Evolutionary conservation across 1,140 invertebrate species (phyloP).

Genomic region (Xylocopa sonorina): DNA sequence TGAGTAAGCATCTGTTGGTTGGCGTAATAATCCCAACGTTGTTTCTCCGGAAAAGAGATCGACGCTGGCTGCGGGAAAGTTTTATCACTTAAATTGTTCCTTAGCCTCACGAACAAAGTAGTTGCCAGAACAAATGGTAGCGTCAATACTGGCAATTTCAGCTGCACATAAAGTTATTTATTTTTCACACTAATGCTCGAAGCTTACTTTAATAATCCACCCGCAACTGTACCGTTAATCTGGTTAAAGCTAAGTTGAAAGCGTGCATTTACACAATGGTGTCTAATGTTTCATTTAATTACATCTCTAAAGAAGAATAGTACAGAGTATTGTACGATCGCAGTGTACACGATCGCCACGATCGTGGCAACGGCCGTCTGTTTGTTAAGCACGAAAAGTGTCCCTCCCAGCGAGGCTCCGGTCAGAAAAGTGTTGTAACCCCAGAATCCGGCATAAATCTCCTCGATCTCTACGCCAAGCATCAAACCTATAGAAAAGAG

Average conservation of each 20-base stretch:
- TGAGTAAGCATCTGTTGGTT: slow-evolving; percentile 1
- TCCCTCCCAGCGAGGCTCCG: slow-evolving; percentile 75
- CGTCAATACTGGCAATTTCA: slow-evolving; percentile 74
- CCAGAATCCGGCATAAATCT: slow-evolving; percentile 77
- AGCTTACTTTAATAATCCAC: no score
- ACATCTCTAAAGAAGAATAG: slow-evolving; percentile 65
- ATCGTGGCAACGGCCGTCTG: slow-evolving; percentile 75
- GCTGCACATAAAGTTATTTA: slow-evolving; percentile 63
- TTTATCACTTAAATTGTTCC: slow-evolving; percentile 59
- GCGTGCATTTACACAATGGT: no score
- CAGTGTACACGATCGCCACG: slow-evolving; percentile 75
- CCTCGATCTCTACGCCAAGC: slow-evolving; percentile 66
- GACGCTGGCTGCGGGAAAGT: slow-evolving; percentile 63
- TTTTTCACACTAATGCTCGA: background rate
- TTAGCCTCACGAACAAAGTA: slow-evolving; percentile 76
- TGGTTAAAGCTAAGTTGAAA: no score
- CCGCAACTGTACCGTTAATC: no score
- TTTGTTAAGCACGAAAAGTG: slow-evolving; percentile 75
- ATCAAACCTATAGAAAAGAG: slow-evolving; percentile 66
- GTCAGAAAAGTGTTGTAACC: slow-evolving; percentile 79
- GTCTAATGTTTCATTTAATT: no score
- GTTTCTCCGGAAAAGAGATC: slow-evolving; percentile 76
- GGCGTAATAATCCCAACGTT: slow-evolving; percentile 65
- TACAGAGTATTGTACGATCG: slow-evolving; percentile 74
- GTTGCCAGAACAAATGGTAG: slow-evolving; percentile 77